A percentile compares a stretch with the other conserved stretches of the same genome.
Conservation (phyloP, 2,113 vertebrate species). For the Brachirus orientalis region DNA sequence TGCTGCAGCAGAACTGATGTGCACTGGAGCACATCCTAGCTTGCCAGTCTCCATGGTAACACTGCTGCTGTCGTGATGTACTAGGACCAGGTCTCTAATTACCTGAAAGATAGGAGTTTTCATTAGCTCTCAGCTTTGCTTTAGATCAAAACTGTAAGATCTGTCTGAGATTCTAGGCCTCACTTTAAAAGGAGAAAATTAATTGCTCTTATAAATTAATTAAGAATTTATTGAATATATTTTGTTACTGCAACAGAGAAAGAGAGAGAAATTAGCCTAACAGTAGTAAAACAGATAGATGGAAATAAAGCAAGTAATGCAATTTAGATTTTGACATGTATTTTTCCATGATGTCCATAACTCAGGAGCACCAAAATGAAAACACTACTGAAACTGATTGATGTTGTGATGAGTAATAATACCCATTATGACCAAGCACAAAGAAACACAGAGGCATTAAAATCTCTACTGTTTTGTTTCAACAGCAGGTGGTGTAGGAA, state of each 20-base stretch:
- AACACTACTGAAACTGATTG: neutral
- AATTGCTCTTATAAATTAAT: too few relatives aligned
- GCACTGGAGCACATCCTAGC: constrained; percentile 70
- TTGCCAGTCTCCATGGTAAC: constrained; percentile 87
- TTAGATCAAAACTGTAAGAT: constrained; percentile 35
- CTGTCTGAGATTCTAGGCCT: constrained; percentile 21
- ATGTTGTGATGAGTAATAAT: constrained; percentile 36
- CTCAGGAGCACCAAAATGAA: constrained; percentile 1
- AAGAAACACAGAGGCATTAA: neutral
- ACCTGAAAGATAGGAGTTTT: constrained; percentile 80
- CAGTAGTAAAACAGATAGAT: constrained; percentile 22
- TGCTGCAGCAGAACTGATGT: constrained; percentile 64
- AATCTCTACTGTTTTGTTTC: constrained; percentile 4
- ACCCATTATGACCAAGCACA: constrained; percentile 23
- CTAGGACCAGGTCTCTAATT: constrained; percentile 75
- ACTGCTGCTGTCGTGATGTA: constrained; percentile 77
- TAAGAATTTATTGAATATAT: neutral
- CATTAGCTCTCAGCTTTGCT: constrained; percentile 57
- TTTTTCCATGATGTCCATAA: constrained; percentile 5
- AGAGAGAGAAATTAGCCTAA: constrained; percentile 2
- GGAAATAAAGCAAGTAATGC: constrained; percentile 20
- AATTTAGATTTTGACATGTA: constrained; percentile 9
- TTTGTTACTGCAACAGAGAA: constrained; percentile 2
- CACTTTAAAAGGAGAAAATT: constrained; percentile 9
- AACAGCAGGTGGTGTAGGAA: constrained; percentile 12